Evolutionary conservation across 1,140 invertebrate genomes (phyloP), one percentile per base, ranked within the genome.

Genomic region (Drosophila micromelanica): DNA sequence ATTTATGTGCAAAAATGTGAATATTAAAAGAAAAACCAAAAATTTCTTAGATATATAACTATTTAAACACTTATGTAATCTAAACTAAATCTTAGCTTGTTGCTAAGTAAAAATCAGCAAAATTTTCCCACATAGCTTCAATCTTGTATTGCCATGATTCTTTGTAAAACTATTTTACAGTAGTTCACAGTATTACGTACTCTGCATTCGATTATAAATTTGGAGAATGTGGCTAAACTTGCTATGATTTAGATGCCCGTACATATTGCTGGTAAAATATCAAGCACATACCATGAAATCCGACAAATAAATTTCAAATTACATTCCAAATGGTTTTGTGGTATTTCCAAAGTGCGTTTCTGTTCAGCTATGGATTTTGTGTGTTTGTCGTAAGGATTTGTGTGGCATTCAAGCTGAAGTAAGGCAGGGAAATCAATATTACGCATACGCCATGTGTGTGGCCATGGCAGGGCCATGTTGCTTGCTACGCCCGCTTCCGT

Each of bases 371-470:
- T n/a, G 48, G 12, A 23, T 67, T 73, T 67, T 12, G 43, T 52
- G 46, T 64, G 60, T 54, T 60, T 64, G 46, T 48, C 68, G 35
- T 59, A 49, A 56, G 68, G 73, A 73, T 76, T 57, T 76, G 42
- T 46, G 32, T 32, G 48, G 3, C 43, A 67, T 23, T 1, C 43
- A 20, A 15, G 2, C 35, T 17, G 42, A 61, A 65, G 8, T 5
- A 35, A 7, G 40, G 38, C 43, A 15, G 30, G 13, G 43, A 73
- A 73, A 73, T 76, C 56, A 67, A 76, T 76, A 76, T 76, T 67
- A 76, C 61, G 69, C 73, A 76, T 76, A 67, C 69, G 73, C 62
- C 62, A 73, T 61, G 62, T 64, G 30, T 64, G 60, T 52, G 65
- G 32, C 59, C 46, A 9, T 20, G 51, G 23, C 32, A 9, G 9